Percentiles rank a stretch among this genome's conserved stretches.
phyloP scores from a whole-genome alignment of 2,113 vertebrate species.

The Climacteris rufus region DNA sequence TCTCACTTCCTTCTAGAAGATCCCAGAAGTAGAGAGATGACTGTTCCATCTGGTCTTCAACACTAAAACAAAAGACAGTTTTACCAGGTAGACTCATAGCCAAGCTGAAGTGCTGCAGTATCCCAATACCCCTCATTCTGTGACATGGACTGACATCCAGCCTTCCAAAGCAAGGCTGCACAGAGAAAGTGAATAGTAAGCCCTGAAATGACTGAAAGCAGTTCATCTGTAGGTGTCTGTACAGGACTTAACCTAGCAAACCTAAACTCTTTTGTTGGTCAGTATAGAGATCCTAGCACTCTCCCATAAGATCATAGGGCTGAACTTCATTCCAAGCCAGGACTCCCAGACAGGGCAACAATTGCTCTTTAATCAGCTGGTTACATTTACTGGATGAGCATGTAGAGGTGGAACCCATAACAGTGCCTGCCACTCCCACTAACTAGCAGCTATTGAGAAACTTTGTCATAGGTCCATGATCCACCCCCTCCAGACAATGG shows the following conservation, averaged over 20 bases:
- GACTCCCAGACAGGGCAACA: background rate
- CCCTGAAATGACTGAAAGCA: background rate
- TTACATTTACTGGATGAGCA: background rate
- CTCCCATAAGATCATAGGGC: background rate
- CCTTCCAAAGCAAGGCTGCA: background rate
- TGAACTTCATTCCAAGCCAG: background rate
- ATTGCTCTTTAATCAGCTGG: background rate
- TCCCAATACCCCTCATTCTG: background rate
- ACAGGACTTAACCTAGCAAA: background rate
- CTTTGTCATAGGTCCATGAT: background rate
- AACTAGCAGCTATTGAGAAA: background rate
- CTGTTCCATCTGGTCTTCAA: conserved; percentile 90
- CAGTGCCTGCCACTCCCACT: background rate
- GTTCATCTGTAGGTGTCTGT: background rate
- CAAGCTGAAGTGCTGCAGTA: background rate
- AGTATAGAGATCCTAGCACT: background rate
- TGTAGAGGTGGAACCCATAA: background rate
- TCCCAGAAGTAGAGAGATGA: conserved; percentile 85
- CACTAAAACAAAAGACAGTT: conserved; percentile 46
- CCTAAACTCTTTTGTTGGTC: background rate
- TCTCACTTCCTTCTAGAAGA: conserved; percentile 90
- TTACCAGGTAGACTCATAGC: background rate
- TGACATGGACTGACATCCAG: background rate
- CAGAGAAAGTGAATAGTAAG: background rate
- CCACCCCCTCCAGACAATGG: background rate